These are phyloP conservation scores for Trogon melanurus DNA, from an alignment of 2,113 vertebrate species.

Conservation along the genomic window DNA sequence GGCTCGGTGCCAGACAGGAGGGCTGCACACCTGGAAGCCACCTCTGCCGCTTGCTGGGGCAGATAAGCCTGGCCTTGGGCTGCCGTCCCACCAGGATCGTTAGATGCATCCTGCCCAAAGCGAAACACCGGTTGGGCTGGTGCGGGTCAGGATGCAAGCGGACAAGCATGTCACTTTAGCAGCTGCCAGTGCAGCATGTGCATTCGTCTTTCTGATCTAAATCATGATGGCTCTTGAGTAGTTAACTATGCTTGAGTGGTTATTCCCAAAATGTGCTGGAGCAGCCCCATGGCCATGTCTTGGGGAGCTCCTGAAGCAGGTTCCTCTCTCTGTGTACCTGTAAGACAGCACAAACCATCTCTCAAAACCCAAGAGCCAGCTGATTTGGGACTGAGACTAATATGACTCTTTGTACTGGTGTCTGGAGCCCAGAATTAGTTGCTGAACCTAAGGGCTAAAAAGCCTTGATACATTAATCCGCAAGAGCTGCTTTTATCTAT, in stretches of 20 bases:
- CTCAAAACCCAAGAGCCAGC: background rate
- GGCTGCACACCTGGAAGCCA: background rate
- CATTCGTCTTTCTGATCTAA: background rate
- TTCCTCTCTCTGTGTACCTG: rapidly evolving
- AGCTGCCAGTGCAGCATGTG: background rate
- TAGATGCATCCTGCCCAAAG: background rate
- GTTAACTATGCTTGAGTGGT: background rate
- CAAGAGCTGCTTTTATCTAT: conserved; percentile 54
- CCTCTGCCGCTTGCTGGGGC: background rate
- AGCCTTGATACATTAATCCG: conserved; percentile 25
- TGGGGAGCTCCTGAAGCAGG: background rate
- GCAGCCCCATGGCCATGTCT: background rate
- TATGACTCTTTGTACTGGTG: background rate
- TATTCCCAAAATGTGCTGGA: background rate
- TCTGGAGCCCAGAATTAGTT: conserved; percentile 5
- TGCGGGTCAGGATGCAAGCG: background rate
- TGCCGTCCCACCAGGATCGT: background rate
- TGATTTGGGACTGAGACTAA: background rate
- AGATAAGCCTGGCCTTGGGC: conserved; percentile 4
- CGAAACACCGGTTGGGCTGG: background rate
- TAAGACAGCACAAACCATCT: background rate
- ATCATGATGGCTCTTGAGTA: background rate
- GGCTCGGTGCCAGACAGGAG: background rate
- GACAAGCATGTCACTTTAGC: rapidly evolving
- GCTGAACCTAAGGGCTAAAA: conserved; percentile 49